Percentiles rank a stretch among this genome's conserved stretches.
phyloP scores from a whole-genome alignment of 2,888 invertebrate species.

The Bellardia bayeri region DNA sequence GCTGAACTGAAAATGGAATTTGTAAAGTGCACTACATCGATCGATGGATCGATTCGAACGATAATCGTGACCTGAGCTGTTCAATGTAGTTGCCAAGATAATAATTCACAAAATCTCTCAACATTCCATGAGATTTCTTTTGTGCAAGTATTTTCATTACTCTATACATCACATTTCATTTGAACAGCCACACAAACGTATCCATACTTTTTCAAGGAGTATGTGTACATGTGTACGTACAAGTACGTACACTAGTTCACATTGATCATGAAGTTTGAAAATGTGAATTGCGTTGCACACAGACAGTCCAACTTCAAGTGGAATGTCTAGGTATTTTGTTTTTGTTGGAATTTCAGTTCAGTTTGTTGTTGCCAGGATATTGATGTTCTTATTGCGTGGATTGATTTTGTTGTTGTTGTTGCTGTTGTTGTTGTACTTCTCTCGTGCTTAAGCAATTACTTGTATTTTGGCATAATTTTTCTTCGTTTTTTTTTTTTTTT shows the following conservation, averaged over 20 bases:
- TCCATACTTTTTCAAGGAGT: slow-evolving; percentile 22
- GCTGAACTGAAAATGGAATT: slow-evolving; percentile 60
- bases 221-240: too few species aligned
- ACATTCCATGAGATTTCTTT: slow-evolving; percentile 62
- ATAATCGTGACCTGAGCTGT: slow-evolving; percentile 82
- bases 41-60: slow-evolving; percentile 71
- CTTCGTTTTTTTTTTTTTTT: neutral
- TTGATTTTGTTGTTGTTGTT: slow-evolving; percentile 36
- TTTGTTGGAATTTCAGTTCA: slow-evolving; percentile 16
- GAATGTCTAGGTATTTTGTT: slow-evolving; percentile 45
- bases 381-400: slow-evolving; percentile 70
- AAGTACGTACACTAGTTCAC: slow-evolving; percentile 48
- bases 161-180: slow-evolving; percentile 39
- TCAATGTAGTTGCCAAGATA: slow-evolving; percentile 75
- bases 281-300: slow-evolving; percentile 30
- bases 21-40: slow-evolving; percentile 63
- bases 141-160: slow-evolving; percentile 32
- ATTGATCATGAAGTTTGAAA: slow-evolving; percentile 69
- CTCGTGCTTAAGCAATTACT: slow-evolving; percentile 61
- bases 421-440: neutral
- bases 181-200: neutral
- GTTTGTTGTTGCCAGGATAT: slow-evolving; percentile 69
- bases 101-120: slow-evolving; percentile 72
- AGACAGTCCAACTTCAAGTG: slow-evolving; percentile 25
- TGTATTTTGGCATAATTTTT: slow-evolving; percentile 62